These are phyloP conservation scores for Leptopilina drosophilae DNA, from an alignment of 2,888 invertebrate genomes.

Conservation along the genomic window DNA sequence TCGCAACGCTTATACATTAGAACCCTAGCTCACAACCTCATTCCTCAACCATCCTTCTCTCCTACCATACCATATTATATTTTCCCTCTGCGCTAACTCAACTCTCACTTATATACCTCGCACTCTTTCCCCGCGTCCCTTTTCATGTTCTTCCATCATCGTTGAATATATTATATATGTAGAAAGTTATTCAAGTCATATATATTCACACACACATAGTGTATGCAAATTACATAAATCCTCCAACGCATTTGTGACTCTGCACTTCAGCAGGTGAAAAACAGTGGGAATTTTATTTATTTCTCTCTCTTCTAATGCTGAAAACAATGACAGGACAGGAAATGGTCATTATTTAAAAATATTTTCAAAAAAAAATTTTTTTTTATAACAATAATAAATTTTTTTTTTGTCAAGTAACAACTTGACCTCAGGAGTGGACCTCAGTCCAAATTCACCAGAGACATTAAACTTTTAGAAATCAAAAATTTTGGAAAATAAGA, in stretches of 20 bases:
- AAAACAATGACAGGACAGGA: background rate
- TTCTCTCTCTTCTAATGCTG: background rate
- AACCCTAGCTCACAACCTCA: slow-evolving; percentile 27
- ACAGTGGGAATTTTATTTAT: background rate
- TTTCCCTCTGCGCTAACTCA: slow-evolving; percentile 53
- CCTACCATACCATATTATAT: background rate
- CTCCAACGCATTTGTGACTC: slow-evolving; percentile 1
- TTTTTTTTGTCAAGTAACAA: too few relatives aligned
- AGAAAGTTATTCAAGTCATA: slow-evolving; percentile 73
- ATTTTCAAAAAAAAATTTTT: too few relatives aligned
- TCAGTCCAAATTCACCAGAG: too few relatives aligned
- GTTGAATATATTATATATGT: slow-evolving; percentile 66
- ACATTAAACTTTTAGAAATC: too few relatives aligned
- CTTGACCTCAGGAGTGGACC: too few relatives aligned
- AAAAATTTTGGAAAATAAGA: too few relatives aligned
- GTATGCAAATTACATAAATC: slow-evolving; percentile 29
- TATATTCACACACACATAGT: background rate
- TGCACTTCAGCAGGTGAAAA: background rate
- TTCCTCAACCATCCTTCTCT: slow-evolving; percentile 44
- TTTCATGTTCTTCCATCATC: slow-evolving; percentile 47
- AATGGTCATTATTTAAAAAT: background rate
- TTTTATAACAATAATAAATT: too few relatives aligned
- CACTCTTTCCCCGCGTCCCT: slow-evolving; percentile 15
- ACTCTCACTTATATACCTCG: slow-evolving; percentile 45
- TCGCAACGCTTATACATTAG: slow-evolving; percentile 55